Conservation (phyloP, 2,797 vertebrate genomes). For the Danio kyathit region DNA sequence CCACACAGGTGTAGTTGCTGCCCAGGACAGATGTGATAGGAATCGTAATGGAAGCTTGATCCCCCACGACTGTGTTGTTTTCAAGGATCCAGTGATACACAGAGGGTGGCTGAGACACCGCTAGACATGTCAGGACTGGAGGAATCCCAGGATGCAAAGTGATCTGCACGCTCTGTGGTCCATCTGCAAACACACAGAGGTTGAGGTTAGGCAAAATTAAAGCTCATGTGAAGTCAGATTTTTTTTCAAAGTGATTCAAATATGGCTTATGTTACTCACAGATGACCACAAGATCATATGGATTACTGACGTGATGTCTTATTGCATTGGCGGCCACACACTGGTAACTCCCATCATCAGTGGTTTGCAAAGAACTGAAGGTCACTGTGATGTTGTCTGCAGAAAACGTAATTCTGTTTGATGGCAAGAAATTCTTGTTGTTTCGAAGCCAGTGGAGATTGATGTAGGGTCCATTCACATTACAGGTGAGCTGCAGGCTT, state of each 20-base stretch:
- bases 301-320: constrained; percentile 39
- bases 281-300: constrained; percentile 64
- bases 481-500: constrained; percentile 72
- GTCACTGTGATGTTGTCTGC: constrained; percentile 55
- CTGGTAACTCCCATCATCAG: constrained; percentile 66
- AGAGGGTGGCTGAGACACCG: constrained; percentile 69
- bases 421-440: constrained; percentile 14
- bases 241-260: not conserved
- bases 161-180: constrained; percentile 70
- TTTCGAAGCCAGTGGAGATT: constrained; percentile 71
- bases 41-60: constrained; percentile 41
- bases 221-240: not conserved
- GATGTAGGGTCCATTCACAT: constrained; percentile 65
- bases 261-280: constrained; percentile 67
- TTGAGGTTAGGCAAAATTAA: not conserved
- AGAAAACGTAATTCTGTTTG: not conserved
- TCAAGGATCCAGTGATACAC: constrained; percentile 69
- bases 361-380: constrained; percentile 63
- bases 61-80: fast-evolving
- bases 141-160: fast-evolving
- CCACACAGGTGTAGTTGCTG: constrained; percentile 70
- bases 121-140: constrained; percentile 64
- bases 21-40: not conserved
- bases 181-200: constrained; percentile 66
- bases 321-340: constrained; percentile 67